Percentiles rank a stretch among this genome's conserved stretches.
These are phyloP conservation scores for Trichechus manatus DNA, from an alignment of 2,113 vertebrate genomes.

Conservation along the genomic window DNA sequence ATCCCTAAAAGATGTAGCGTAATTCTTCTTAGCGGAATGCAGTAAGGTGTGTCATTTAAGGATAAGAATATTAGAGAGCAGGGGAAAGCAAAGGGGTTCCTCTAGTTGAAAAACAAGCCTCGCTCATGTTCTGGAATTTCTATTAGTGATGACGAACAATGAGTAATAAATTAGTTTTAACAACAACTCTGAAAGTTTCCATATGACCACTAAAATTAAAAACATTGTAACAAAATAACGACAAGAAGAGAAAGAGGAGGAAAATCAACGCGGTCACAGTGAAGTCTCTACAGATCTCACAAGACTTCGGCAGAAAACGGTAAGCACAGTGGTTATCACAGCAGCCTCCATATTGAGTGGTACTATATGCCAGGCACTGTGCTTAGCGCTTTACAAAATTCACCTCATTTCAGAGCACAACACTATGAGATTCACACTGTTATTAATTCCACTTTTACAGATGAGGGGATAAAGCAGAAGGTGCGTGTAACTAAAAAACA, in stretches of 20 bases:
- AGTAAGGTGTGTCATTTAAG: background rate
- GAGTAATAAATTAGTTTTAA: background rate
- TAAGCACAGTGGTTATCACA: background rate
- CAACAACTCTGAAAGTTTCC: constrained; percentile 11
- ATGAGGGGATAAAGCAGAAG: background rate
- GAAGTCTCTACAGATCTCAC: background rate
- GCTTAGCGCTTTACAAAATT: background rate
- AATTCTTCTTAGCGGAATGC: background rate
- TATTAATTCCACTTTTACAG: background rate
- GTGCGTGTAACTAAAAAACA: background rate
- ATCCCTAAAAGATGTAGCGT: background rate
- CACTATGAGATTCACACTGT: background rate
- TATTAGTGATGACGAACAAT: background rate
- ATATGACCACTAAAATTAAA: background rate
- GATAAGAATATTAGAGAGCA: background rate
- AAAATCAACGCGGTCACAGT: background rate
- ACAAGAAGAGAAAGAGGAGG: background rate
- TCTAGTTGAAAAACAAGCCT: background rate
- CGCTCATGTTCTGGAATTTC: background rate
- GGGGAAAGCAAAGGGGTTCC: background rate
- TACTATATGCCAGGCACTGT: background rate
- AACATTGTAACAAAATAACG: background rate
- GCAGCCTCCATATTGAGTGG: background rate
- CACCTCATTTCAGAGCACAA: background rate
- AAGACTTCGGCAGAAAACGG: background rate